These are phyloP conservation scores for Pipra filicauda DNA, from an alignment of 2,113 vertebrate genomes.

Conservation along the genomic window DNA sequence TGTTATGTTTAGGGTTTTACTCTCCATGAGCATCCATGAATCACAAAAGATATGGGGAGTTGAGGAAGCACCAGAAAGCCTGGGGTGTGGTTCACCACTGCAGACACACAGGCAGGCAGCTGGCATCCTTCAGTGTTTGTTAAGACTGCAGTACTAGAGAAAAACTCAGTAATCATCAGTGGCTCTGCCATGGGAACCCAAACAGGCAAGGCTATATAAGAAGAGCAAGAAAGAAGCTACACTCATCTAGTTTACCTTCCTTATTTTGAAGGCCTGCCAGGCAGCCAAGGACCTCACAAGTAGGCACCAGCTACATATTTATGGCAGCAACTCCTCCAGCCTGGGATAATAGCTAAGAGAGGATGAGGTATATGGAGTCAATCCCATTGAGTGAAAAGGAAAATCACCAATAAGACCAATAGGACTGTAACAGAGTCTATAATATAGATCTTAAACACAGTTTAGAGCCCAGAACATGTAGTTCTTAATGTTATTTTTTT, in stretches of 20 bases:
- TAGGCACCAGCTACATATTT: background rate
- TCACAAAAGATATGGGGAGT: background rate
- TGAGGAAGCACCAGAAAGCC: background rate
- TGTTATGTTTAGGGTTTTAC: background rate
- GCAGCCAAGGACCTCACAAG: background rate
- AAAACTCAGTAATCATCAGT: background rate
- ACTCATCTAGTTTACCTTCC: background rate
- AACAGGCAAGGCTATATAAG: background rate
- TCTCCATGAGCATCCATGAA: background rate
- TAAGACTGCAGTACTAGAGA: background rate
- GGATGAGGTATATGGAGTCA: background rate
- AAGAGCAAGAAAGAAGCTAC: background rate
- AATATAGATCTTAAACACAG: background rate
- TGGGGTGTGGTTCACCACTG: background rate
- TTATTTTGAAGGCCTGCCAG: background rate
- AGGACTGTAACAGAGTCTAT: background rate
- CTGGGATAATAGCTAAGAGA: background rate
- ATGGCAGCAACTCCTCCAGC: background rate
- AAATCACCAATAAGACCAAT: background rate
- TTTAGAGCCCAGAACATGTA: background rate
- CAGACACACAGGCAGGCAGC: background rate
- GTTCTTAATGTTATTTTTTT: background rate
- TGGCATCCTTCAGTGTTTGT: background rate
- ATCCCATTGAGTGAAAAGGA: background rate
- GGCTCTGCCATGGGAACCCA: background rate